Evolutionary conservation across 2,113 vertebrate species (phyloP), one percentile per base, ranked within the genome.

Genomic region (Gobiocypris rarus): DNA sequence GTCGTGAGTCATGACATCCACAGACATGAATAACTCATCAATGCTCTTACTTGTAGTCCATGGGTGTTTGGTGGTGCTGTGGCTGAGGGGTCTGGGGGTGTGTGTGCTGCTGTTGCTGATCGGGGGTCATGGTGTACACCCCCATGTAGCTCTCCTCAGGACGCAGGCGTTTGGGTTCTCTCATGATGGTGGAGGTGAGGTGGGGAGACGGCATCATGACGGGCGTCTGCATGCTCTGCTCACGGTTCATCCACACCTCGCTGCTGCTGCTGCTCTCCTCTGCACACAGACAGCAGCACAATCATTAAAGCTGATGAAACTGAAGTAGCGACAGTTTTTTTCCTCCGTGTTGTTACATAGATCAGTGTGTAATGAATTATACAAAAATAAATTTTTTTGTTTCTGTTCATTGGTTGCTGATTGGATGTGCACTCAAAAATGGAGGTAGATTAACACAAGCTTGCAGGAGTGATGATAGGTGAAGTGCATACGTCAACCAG

Each of bases 231-330:
- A 99, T 94, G 82, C 94, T 94, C 91, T 98, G 97, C 89, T 98
- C 96, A 89, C 96, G 94, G 92, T 93, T 96, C 92, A 97, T 91
- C 98, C 98, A 99, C 92, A 97, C n/a, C 6, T 89, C 88, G 83
- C 95, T 97, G 89, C 97, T 97, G 92, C 96, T 97, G 93, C 97
- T 99, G 93, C 96, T 99, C 91, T 99, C 97, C 93, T 99, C 97
- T 90, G 96, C 5, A 41, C 50, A 58, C 9, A 58, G 26, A 77
- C 3, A 56, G 41, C 5, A 24, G 41, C 4, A 38, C 52, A 54
- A 58, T 6, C 75, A 5, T 19, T 38, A n/a, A 52, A 76, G 31
- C 15, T 17, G 17, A 67, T 38, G 19, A 34, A 67, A 22, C 17
- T 8, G 7, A 34, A 67, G 31, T 19, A 65, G 61, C 10, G 14